Evolutionary conservation across 2,797 vertebrate species (phyloP), one percentile per base, ranked within the genome.

Genomic region (Lithobates sylvaticus): DNA sequence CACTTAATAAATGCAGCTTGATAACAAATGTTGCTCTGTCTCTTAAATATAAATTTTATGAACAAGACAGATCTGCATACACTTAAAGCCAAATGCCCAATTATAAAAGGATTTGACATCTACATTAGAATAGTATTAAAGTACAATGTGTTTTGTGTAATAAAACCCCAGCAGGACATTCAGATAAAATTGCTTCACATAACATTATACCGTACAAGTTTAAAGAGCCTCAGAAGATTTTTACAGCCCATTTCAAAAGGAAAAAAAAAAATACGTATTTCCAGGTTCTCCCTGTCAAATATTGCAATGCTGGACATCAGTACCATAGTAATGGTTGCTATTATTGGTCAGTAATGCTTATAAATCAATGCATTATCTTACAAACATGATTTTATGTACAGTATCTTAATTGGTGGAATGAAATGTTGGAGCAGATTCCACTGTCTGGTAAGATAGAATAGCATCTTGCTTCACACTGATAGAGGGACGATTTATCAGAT

Each of bases 1-100:
- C 58, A 36, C 81, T 78, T 84, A 82, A 90, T 90, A 89, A 44
- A 83, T 88, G 67, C 73, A 86, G 76, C 50, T 77, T 87, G 7
- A 21, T 72, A 91, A 88, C 65, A 42, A 16, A 32, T 89, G 88
- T 77, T 81, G 82, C 65, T 67, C 77, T 86, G 78, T 81, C 18
- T 4, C 8, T 81, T 64, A 81, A 34, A 89, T 76, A 83, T 79
- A 29, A 29, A 84, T 85, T 78, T 5, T 16, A 82, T 88, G 70
- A 69, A 87, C 61, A 70, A 75, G 86, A 0, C 73, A 88, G 70
- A 47, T 83, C 77, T 2, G 50, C 64, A 79, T 29, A 79, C 86
- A 87, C 84, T 87, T 87, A 87, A 84, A 87, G 68, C n/a, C 76
- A 79, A 74, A 79, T 73, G 54, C 15, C 81, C 86, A 84, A 87